Conservation (phyloP, 1,140 invertebrate genomes). For the Saccostrea cuccullata region DNA sequence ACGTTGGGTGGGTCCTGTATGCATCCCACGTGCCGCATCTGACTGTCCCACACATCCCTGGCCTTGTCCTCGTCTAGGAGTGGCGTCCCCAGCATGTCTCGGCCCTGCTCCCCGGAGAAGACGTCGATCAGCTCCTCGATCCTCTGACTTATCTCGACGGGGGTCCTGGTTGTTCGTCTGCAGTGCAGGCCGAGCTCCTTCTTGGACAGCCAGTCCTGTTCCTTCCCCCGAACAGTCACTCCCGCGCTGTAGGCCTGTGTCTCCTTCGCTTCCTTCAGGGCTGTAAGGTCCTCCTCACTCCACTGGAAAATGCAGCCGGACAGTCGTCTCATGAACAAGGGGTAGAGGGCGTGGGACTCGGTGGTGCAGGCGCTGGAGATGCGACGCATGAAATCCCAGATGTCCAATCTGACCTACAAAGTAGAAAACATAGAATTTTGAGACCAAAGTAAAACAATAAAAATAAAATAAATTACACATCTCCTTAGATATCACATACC, state of each 20-base stretch:
- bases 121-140: too few relatives aligned
- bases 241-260: slow-evolving; percentile 52
- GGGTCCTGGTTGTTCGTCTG: too few relatives aligned
- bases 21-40: too few relatives aligned
- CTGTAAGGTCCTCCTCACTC: slow-evolving; percentile 48
- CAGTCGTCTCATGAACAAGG: slow-evolving; percentile 58
- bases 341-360: slow-evolving; percentile 63
- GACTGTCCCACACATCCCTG: too few relatives aligned
- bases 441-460: background rate
- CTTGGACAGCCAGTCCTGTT: slow-evolving; percentile 54
- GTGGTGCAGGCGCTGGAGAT: slow-evolving; percentile 57
- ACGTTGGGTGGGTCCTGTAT: too few relatives aligned
- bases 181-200: background rate
- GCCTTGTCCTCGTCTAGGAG: too few relatives aligned
- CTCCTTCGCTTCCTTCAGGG: slow-evolving; percentile 60
- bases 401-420: slow-evolving; percentile 59
- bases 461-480: background rate
- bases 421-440: background rate
- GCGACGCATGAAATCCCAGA: slow-evolving; percentile 69
- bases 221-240: slow-evolving; percentile 57
- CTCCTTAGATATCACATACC: background rate
- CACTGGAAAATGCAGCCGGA: slow-evolving; percentile 63
- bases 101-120: too few relatives aligned
- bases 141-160: too few relatives aligned
- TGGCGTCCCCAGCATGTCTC: too few relatives aligned